Conservation (phyloP, 92 coral and sea anemone species). For the Desmophyllum pertusum region DNA sequence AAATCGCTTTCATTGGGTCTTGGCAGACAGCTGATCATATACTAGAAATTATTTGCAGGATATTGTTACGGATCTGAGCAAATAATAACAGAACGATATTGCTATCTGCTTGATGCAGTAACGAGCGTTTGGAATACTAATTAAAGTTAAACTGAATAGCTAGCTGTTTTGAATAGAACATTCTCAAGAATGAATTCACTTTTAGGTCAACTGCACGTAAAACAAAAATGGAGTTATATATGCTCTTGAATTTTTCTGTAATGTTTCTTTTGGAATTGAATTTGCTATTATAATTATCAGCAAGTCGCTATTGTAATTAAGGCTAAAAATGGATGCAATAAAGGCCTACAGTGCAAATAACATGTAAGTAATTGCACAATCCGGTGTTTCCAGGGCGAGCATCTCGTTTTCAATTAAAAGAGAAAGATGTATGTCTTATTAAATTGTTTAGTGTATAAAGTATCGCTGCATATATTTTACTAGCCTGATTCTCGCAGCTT, state of each 20-base stretch:
- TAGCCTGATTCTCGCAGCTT: too few species aligned
- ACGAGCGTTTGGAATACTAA: not conserved
- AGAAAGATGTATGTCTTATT: too few species aligned
- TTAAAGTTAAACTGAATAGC: not conserved
- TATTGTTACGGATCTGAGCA: not conserved
- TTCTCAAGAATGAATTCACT: not conserved
- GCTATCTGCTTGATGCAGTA: not conserved
- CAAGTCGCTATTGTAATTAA: not conserved
- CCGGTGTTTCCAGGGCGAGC: too few species aligned
- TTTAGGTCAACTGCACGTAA: not conserved
- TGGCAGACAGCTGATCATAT: not conserved
- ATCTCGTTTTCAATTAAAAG: too few species aligned
- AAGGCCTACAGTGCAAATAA: not conserved
- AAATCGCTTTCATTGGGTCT: not conserved
- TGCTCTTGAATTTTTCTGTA: not conserved
- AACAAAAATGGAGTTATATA: not conserved
- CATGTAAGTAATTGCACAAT: not conserved
- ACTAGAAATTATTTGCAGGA: not conserved
- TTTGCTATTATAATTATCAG: not conserved
- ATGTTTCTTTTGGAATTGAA: not conserved
- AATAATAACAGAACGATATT: not conserved
- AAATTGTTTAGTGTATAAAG: too few species aligned
- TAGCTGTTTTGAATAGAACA: not conserved
- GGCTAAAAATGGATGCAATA: not conserved
- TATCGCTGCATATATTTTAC: too few species aligned